Conservation (phyloP, 1,140 invertebrate species). For the Cotesia typhae region DNA sequence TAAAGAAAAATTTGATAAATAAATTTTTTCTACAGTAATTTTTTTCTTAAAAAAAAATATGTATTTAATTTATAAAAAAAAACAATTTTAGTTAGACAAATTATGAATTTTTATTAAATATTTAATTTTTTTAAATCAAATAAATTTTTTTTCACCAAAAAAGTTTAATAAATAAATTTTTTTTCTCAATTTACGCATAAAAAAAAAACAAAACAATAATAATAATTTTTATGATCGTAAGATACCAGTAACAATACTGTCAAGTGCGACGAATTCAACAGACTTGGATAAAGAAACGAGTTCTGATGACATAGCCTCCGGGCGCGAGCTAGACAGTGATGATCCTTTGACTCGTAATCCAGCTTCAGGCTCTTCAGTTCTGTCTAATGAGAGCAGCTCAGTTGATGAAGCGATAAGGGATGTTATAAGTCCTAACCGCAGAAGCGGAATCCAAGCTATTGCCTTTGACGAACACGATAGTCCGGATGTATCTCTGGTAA, state of each 20-base stretch:
- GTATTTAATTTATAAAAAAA: too few species aligned
- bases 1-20: too few species aligned
- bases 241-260: slow-evolving; percentile 22
- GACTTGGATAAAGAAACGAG: slow-evolving; percentile 30
- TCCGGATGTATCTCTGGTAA: slow-evolving; percentile 31
- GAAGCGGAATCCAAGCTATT: slow-evolving; percentile 25
- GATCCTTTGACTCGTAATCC: slow-evolving; percentile 20
- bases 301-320: slow-evolving; percentile 22
- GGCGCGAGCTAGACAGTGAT: slow-evolving; percentile 25
- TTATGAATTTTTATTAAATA: too few species aligned
- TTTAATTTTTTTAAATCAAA: too few species aligned
- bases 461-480: slow-evolving; percentile 32
- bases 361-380: slow-evolving; percentile 30
- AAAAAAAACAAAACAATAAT: background rate
- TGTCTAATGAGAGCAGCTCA: slow-evolving; percentile 36
- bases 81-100: too few species aligned
- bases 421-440: slow-evolving; percentile 25
- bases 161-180: too few species aligned
- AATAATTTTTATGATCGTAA: slow-evolving; percentile 17
- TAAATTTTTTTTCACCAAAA: too few species aligned
- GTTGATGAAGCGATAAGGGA: slow-evolving; percentile 26
- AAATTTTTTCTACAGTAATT: too few species aligned
- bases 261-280: slow-evolving; percentile 30
- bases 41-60: too few species aligned
- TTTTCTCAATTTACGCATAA: too few species aligned